phyloP scores from a whole-genome alignment of 2,113 vertebrate genomes.

The Nyctibius bracteatus region DNA sequence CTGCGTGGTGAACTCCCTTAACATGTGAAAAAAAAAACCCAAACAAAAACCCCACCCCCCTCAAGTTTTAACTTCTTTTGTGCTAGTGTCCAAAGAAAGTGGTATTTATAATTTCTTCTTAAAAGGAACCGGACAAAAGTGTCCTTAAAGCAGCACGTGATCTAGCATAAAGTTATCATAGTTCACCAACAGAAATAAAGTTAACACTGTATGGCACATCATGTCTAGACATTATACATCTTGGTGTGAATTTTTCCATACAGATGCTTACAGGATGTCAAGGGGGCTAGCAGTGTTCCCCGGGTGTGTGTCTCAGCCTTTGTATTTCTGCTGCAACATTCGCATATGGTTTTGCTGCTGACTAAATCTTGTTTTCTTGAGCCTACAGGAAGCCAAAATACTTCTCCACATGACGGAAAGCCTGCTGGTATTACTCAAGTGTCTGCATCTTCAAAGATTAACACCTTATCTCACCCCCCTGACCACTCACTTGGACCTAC shows the following conservation, averaged over 20 bases:
- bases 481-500: neutral
- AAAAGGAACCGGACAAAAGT: slow-evolving; percentile 3
- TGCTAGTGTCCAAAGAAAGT: slow-evolving; percentile 24
- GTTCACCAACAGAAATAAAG: slow-evolving; percentile 41
- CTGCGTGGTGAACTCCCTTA: neutral
- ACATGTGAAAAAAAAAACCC: neutral
- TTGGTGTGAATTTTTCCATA: neutral
- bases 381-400: neutral
- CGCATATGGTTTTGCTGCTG: neutral
- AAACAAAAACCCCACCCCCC: neutral
- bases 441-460: neutral
- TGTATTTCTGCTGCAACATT: neutral
- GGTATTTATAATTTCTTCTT: slow-evolving; percentile 12
- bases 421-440: slow-evolving; percentile 2
- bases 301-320: neutral
- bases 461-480: neutral
- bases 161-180: slow-evolving; percentile 6
- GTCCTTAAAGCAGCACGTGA: slow-evolving; percentile 49
- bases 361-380: neutral
- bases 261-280: neutral
- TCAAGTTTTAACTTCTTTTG: neutral
- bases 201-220: slow-evolving; percentile 16
- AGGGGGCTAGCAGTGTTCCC: neutral
- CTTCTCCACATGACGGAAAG: neutral
- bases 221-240: neutral